These are phyloP conservation scores for Struthidea cinerea DNA, from an alignment of 2,113 vertebrate species.

Conservation along the genomic window DNA sequence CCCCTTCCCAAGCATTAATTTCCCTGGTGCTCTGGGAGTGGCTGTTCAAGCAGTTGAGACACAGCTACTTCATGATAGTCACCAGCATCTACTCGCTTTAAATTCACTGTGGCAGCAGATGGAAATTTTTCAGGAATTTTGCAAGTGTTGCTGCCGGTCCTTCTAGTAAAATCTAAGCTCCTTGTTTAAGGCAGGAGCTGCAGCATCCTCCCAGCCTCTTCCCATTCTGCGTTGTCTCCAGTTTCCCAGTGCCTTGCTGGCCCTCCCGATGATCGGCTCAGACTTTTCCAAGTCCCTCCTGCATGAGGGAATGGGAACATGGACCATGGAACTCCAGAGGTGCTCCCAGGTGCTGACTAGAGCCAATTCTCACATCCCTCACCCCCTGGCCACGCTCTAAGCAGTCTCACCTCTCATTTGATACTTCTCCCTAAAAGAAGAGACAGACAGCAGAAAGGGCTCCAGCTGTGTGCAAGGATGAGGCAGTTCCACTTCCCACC, in stretches of 20 bases:
- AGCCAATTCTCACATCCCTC: not conserved
- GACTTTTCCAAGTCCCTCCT: accelerated
- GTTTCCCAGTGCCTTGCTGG: not conserved
- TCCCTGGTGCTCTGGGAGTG: not conserved
- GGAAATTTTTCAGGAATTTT: not conserved
- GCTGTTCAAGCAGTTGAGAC: not conserved
- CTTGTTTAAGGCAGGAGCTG: not conserved
- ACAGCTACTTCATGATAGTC: not conserved
- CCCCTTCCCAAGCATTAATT: not conserved
- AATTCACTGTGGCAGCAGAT: not conserved
- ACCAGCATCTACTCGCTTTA: not conserved
- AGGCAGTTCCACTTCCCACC: not conserved
- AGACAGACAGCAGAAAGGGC: not conserved
- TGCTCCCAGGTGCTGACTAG: not conserved
- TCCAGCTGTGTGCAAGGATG: not conserved
- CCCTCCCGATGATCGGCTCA: not conserved
- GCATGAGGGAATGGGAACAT: no score
- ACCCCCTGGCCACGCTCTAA: not conserved
- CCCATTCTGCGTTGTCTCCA: accelerated
- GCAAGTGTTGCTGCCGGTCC: not conserved
- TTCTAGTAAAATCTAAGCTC: not conserved
- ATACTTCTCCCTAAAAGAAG: not conserved
- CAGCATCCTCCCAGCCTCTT: not conserved
- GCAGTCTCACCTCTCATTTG: not conserved
- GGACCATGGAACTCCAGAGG: not conserved